Evolutionary conservation across 2,113 vertebrate genomes (phyloP).

Genomic region (Opisthocomus hoazin): DNA sequence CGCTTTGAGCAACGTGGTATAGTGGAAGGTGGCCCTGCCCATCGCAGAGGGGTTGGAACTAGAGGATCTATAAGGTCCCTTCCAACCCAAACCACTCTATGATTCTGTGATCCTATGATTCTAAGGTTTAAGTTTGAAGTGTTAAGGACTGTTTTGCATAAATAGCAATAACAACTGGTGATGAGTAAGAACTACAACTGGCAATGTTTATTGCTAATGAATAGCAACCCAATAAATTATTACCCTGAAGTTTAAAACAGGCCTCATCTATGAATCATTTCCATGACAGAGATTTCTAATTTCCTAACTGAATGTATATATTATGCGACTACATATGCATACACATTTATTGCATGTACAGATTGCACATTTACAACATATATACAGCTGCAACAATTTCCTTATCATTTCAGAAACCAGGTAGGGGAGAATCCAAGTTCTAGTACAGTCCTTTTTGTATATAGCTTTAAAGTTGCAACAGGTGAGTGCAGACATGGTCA

Average conservation of each 20-base stretch:
- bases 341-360: not conserved
- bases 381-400: not conserved
- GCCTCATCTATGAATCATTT: not conserved
- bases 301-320: not conserved
- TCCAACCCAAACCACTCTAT: no score
- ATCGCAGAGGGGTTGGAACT: no score
- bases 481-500: not conserved
- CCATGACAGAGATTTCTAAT: not conserved
- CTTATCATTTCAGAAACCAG: not conserved
- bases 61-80: no score
- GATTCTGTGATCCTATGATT: no score
- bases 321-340: not conserved
- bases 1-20: no score
- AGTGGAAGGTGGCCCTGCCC: no score
- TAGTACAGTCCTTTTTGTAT: not conserved
- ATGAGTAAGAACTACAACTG: not conserved
- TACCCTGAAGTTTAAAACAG: not conserved
- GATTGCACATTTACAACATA: not conserved
- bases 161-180: not conserved
- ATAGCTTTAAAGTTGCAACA: not conserved
- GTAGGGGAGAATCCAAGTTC: not conserved
- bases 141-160: not conserved
- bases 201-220: not conserved
- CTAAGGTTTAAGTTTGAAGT: not conserved
- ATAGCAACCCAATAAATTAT: not conserved